phyloP scores from a whole-genome alignment of 2,113 vertebrate genomes.

The Mirza zaza region DNA sequence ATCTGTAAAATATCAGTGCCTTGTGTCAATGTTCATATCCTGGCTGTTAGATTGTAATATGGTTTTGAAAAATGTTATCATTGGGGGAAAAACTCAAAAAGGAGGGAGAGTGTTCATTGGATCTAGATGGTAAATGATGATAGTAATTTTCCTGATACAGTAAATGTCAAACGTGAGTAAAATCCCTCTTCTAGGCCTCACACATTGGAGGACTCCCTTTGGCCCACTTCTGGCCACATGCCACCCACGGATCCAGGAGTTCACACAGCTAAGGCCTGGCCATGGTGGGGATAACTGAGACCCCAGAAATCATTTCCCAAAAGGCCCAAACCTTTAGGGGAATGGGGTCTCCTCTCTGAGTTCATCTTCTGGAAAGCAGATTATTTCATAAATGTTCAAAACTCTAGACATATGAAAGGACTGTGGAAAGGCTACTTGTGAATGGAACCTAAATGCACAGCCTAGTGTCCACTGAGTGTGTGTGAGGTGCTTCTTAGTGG shows the following conservation, averaged over 20 bases:
- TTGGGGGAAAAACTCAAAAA: not conserved
- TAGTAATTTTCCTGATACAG: not conserved
- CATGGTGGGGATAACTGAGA: not conserved
- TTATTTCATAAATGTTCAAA: not conserved
- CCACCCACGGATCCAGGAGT: not conserved
- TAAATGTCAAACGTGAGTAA: not conserved
- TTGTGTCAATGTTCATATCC: accelerated
- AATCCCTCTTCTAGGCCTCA: not conserved
- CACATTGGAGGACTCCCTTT: not conserved
- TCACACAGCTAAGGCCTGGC: not conserved
- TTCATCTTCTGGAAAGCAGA: not conserved
- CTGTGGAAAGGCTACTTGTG: not conserved
- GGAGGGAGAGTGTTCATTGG: not conserved
- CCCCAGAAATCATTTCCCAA: not conserved
- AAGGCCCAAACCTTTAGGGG: not conserved
- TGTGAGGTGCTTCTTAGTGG: too few species aligned
- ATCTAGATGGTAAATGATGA: not conserved
- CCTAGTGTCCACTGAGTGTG: accelerated
- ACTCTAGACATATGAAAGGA: not conserved
- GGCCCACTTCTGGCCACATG: not conserved
- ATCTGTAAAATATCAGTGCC: not conserved
- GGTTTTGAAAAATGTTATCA: not conserved
- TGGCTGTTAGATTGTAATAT: not conserved
- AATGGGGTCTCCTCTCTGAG: not conserved
- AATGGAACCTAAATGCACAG: not conserved